phyloP scores from a whole-genome alignment of 2,113 vertebrate genomes.

The Mesembrinibis cayennensis region DNA sequence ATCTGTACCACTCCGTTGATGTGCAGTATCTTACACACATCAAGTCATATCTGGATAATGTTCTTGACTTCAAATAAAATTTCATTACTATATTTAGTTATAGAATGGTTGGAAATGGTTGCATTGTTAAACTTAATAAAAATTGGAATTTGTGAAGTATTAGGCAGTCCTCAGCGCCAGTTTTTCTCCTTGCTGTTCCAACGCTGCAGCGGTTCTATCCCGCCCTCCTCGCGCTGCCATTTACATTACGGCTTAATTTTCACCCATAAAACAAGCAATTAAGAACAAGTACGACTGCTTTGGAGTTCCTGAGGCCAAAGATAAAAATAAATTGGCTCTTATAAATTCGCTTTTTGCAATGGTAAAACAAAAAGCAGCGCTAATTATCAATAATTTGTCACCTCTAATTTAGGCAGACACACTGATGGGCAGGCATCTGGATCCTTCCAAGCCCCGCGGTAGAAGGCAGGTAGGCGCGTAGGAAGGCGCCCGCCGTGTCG shows the following conservation, averaged over 20 bases:
- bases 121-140: slow-evolving; percentile 63
- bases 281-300: slow-evolving; percentile 41
- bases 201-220: not conserved
- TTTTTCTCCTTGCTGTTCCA: not conserved
- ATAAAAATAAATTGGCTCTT: slow-evolving; percentile 54
- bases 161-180: not conserved
- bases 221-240: not conserved
- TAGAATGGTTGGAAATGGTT: slow-evolving; percentile 20
- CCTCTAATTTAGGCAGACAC: not conserved
- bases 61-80: slow-evolving; percentile 68
- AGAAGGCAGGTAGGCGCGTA: not conserved
- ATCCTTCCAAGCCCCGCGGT: not conserved
- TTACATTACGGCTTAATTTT: slow-evolving; percentile 26
- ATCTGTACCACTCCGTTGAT: slow-evolving; percentile 82
- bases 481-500: fast-evolving
- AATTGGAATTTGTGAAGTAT: slow-evolving; percentile 14
- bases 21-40: slow-evolving; percentile 59
- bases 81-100: slow-evolving; percentile 73
- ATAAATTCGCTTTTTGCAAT: not conserved
- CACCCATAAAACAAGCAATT: slow-evolving; percentile 60
- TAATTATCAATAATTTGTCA: slow-evolving; percentile 54
- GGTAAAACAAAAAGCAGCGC: not conserved
- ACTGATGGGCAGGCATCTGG: not conserved
- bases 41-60: slow-evolving; percentile 60
- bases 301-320: slow-evolving; percentile 46